Evolutionary conservation across 2,888 invertebrate genomes (phyloP), one percentile per base, ranked within the genome.

Genomic region (Atethmia centrago): DNA sequence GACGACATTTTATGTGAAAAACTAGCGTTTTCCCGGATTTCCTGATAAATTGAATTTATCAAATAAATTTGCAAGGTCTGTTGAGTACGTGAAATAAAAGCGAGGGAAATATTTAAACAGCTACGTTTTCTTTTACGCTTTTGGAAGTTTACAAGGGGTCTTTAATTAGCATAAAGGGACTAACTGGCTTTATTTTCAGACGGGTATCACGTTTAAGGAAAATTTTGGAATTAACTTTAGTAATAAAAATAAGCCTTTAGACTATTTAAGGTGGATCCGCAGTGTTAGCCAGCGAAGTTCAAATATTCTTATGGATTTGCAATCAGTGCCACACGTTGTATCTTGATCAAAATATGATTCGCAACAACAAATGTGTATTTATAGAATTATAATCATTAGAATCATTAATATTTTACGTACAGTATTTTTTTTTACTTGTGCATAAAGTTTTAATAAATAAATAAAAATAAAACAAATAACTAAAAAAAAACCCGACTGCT

Each of bases 1-100:
- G 59, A 70, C 14, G 53, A 51, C 63, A 40, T 70, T 82, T 59
- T 63, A 10, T 49, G 31, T 21, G n/a, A 59, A 59, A 71, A 78
- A 74, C 66, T 73, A 74, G 36, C 3, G n/a, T 21, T 49, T 8
- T n/a, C 10, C 40, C 19, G 25, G 53, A 31, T 77, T 77, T 65
- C 36, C 78, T 55, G 36, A 53, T 58, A 47, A 69, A 62, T 78
- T 80, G 9, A 73, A 80, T 80, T 82, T 82, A 58, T 82, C 62
- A 25, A 9, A 56, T 40, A 25, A n/a, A 58, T 19, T 36, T 45
- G 16, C 19, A 45, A 56, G 14, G 49, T 62, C 28, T 36, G 12
- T 21, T 16, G 25, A 53, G 28, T 49, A 45, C 10, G n/a, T 28
- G 40, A 16, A 56, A 65, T 28, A 31, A 47, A 28, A n/a, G 21